Conservation (phyloP, 2,797 vertebrate genomes). For the Hippopotamyrus pictus region DNA sequence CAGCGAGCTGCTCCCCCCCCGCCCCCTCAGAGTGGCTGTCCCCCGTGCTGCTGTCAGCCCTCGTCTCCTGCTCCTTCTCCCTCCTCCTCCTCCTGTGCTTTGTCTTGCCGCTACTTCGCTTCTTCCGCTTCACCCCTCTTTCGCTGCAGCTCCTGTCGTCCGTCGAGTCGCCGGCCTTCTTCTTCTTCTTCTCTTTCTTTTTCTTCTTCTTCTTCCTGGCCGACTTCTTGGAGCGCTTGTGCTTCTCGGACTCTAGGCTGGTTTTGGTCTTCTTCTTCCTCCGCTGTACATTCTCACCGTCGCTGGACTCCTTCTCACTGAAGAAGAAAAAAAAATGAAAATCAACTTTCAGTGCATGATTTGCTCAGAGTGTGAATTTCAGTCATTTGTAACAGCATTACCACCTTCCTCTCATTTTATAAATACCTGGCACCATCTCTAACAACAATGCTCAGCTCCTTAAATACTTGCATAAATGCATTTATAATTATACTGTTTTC, state of each 20-base stretch:
- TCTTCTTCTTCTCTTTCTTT: conserved; percentile 63
- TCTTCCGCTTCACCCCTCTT: conserved; percentile 52
- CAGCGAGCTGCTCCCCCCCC: conserved; percentile 44
- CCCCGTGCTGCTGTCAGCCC: conserved; percentile 50
- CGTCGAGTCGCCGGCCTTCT: conserved; percentile 54
- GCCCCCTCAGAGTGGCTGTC: conserved; percentile 52
- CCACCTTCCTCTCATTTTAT: neutral
- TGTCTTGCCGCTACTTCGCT: conserved; percentile 53
- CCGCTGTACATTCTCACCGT: conserved; percentile 53
- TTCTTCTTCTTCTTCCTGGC: conserved; percentile 88
- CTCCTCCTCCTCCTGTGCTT: conserved; percentile 55
- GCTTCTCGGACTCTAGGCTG: conserved; percentile 54
- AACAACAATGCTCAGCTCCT: neutral
- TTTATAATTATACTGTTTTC: neutral
- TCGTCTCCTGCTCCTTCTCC: conserved; percentile 56
- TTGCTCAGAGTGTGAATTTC: neutral
- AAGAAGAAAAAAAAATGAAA: neutral
- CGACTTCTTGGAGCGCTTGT: conserved; percentile 79
- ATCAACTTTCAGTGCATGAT: neutral
- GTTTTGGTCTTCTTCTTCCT: conserved; percentile 64
- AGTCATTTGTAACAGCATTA: neutral
- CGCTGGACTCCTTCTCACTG: conserved; percentile 55
- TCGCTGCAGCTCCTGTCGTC: conserved; percentile 63
- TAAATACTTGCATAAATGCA: neutral
- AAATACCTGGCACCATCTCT: neutral